Evolutionary conservation across 2,113 vertebrate genomes (phyloP).

Genomic region (Callorhinus ursinus): DNA sequence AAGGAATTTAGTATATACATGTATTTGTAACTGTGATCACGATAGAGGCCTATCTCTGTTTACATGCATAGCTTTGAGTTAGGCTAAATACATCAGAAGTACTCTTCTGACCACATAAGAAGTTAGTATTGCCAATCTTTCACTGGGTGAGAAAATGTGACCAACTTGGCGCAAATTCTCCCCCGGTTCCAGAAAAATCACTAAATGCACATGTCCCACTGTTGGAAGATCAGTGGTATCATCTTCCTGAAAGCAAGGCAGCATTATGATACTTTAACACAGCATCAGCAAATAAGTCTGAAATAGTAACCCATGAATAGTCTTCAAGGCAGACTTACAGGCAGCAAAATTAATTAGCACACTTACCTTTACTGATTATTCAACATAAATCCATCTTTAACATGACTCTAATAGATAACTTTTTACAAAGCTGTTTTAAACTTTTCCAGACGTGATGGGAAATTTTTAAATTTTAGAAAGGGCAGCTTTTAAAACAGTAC

Average conservation of each 20-base stretch:
- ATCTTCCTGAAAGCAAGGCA: conserved; percentile 8
- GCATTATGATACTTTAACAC: not conserved
- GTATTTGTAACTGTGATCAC: conserved; percentile 42
- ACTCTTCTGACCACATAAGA: conserved; percentile 66
- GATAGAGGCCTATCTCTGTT: conserved; percentile 84
- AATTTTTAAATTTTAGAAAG: conserved; percentile 50
- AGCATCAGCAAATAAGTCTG: not conserved
- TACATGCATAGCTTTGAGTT: conserved; percentile 82
- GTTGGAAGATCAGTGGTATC: not conserved
- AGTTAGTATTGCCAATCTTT: conserved; percentile 84
- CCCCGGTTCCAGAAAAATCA: conserved; percentile 33
- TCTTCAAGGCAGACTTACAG: not conserved
- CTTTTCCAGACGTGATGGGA: conserved; percentile 38
- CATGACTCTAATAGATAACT: not conserved
- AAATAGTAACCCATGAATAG: not conserved
- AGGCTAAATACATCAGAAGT: conserved; percentile 68
- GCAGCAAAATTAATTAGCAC: not conserved
- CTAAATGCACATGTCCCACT: not conserved
- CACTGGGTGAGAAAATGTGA: conserved; percentile 50
- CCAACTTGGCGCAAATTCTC: conserved; percentile 36
- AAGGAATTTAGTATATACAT: conserved; percentile 52
- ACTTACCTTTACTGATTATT: conserved; percentile 5
- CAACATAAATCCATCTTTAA: not conserved
- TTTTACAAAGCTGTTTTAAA: conserved; percentile 38
- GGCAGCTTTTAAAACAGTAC: conserved; percentile 5